Base-by-base conservation (phyloP, 2,113 vertebrate species). In the Psephotus haematonotus region DNA sequence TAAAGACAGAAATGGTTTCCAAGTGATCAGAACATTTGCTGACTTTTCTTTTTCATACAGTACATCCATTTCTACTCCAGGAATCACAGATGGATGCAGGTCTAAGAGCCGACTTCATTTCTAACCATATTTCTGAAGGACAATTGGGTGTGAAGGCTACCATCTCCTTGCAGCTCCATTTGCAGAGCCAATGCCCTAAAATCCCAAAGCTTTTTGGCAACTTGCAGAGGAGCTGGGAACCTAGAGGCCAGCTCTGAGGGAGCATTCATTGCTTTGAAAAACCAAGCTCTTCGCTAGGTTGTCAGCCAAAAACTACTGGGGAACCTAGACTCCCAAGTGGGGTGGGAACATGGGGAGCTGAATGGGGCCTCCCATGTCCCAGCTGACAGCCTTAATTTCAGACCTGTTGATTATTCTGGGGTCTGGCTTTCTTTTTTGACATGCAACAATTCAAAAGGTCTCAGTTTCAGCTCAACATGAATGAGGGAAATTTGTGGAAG, bases 351-450 rank as follows among this genome's bases (percentile, higher is more conserved):
- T 16, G 33, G 41, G 68, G 76, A 95, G 23, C 25, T 80, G 76
- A 83, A 88, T 1, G 74, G 25, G 80, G 55, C 41, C 46, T 83
- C 82, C 80, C 55, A 35, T 27, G 6, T 74, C 59, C 80, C 80
- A 86, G 72, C 46, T 93, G 86, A 92, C 86, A 92, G 80, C 60
- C 83, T 64, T 71, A 33, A 91, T 86, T 93, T 90, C 88, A 96
- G 86, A 90, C 55, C 68, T 92, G 88, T 63, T 92, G 83, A 33
- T 88, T 95, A 81, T 92, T 95, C 29, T 86, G 63, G 41, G 37
- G 41, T 47, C 76, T 78, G 86, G 55, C 46, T 95, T 88, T 93
- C 80, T 93, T 81, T 95, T 85, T 92, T 92, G 76, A 81, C 59
- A 43, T 31, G 9, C 6, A 63, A 22, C 46, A 22, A 86, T 88